Conservation (phyloP, 2,888 invertebrate species). For the Drosophila diplacantha region DNA sequence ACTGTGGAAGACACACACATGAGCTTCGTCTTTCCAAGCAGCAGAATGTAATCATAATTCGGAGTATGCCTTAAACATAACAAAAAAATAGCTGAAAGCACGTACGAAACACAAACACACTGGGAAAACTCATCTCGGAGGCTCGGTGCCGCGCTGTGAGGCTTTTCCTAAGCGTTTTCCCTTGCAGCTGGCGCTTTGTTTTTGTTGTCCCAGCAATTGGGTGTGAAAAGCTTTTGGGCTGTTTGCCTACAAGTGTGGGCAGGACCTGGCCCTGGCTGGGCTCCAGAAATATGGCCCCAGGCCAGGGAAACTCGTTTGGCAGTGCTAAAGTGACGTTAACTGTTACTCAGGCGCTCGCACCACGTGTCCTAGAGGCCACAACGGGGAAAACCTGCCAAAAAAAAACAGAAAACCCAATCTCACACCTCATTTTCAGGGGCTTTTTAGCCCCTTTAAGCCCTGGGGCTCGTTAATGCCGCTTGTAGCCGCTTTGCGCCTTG, state of each 20-base stretch:
- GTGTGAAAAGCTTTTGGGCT: conserved; percentile 65
- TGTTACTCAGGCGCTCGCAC: conserved; percentile 51
- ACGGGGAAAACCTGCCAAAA: conserved; percentile 13
- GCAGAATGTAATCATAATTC: conserved; percentile 69
- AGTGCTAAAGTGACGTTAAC: conserved; percentile 64
- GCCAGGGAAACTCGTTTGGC: conserved; percentile 36
- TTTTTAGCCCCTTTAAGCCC: conserved; percentile 49
- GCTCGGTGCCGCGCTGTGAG: not conserved
- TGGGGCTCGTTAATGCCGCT: conserved; percentile 44
- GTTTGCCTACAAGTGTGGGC: conserved; percentile 38
- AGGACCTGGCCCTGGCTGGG: not conserved
- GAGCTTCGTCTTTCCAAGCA: conserved; percentile 29
- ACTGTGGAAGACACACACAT: conserved; percentile 12
- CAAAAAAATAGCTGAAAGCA: conserved; percentile 69
- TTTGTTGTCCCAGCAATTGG: conserved; percentile 53
- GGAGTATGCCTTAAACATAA: conserved; percentile 67
- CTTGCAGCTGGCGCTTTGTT: conserved; percentile 40
- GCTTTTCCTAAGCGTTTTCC: conserved; percentile 36
- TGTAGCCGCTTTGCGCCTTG: conserved; percentile 1
- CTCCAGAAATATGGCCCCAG: conserved; percentile 24
- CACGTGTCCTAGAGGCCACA: conserved; percentile 13
- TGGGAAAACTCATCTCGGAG: conserved; percentile 21
- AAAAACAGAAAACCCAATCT: conserved; percentile 6
- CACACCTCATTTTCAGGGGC: conserved; percentile 5
- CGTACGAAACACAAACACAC: conserved; percentile 53